Evolutionary conservation across 1,140 invertebrate species (phyloP).

Genomic region (Euschistus heros): DNA sequence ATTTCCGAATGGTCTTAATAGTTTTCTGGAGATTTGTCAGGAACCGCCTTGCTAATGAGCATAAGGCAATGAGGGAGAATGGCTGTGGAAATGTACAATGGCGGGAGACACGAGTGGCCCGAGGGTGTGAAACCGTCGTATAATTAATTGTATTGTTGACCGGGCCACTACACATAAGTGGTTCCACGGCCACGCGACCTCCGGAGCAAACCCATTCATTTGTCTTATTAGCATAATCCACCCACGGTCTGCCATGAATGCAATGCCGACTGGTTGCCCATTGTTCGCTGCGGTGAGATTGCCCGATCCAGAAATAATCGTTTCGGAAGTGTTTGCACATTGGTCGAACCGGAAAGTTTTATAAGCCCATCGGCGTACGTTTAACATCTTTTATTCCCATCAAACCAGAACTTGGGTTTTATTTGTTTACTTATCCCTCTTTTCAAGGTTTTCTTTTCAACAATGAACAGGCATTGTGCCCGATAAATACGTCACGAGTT

Average conservation of each 20-base stretch:
- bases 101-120: neutral
- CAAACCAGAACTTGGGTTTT: too few species aligned
- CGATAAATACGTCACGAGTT: too few species aligned
- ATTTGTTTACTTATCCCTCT: too few species aligned
- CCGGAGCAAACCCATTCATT: constrained; percentile 9
- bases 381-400: too few species aligned
- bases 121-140: constrained; percentile 13
- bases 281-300: constrained; percentile 2
- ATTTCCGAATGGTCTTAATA: too few species aligned
- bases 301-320: constrained; percentile 15
- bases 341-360: constrained; percentile 2
- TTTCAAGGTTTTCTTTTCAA: too few species aligned
- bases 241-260: neutral
- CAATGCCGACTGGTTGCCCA: constrained; percentile 4
- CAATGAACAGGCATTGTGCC: too few species aligned
- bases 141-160: constrained; percentile 17
- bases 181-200: neutral
- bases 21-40: too few species aligned
- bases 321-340: constrained; percentile 1
- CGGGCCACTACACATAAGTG: neutral
- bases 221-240: constrained; percentile 16
- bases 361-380: neutral
- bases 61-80: neutral
- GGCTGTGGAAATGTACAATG: neutral
- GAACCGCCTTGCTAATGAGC: neutral